Base-by-base conservation (phyloP, 2,888 invertebrate species). In the Torymus auratus region DNA sequence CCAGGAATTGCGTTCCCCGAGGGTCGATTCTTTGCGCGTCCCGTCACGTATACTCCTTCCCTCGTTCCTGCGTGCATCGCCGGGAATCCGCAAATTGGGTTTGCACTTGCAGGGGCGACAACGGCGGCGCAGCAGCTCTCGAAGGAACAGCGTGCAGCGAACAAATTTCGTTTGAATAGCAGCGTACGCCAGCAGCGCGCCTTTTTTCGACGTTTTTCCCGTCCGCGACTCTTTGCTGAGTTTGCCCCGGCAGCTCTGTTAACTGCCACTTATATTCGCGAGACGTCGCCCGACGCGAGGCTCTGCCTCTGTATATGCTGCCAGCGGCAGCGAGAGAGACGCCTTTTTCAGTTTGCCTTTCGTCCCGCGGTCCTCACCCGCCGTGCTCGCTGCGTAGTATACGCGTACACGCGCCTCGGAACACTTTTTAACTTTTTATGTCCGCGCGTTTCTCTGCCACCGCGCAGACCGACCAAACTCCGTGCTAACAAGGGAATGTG, bases 11-110 rank as follows among this genome's bases (percentile, higher is more conserved):
- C 64, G 20, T 64, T 71, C 28, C 70, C 70, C 12, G 28, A 7
- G 70, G 70, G 50, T 23, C 77, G 64, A 71, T 77, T 71, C 64
- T 23, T 53, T 55, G 13, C 53, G 20, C 20, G 52, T 58, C 62
- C 41, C 62, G 70, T 52, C 65, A 41, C 41, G 41, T 41, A 20
- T 20, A 20, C 20, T 10, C 41, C 7, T 41, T 41, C 41, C 41
- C 41, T 41, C 7, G 7, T 7, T 41, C 41, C 41, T 41, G 28
- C 58, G 69, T 73, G 56, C 70, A 83, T 69, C 1, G 41, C 80
- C 81, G 83, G 74, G 84, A 83, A 84, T 83, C 83, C 83, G 81
- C 83, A 84, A 85, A 86, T 85, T 86, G 83, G 84, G 83, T 85
- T 85, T 84, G 83, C 84, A 82, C 85, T 77, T 81, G 72, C 78